A percentile compares a stretch with the other conserved stretches of the same genome.
These are phyloP conservation scores for Theonella swinhoei DNA, from an alignment of 37 sponge, comb jelly and placozoan species.

Conservation along the genomic window DNA sequence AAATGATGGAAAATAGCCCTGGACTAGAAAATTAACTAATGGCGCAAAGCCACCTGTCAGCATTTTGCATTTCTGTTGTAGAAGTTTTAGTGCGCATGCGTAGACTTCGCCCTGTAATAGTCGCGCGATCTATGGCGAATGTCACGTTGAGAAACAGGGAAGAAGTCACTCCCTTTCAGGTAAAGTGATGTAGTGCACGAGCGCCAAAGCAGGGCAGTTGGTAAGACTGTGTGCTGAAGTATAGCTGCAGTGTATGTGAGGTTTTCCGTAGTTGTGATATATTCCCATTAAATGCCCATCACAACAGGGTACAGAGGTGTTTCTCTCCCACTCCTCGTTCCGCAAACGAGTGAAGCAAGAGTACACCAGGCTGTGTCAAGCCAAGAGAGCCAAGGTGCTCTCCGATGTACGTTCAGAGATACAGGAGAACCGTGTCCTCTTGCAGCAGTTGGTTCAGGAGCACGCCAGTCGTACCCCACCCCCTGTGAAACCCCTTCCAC, in stretches of 20 bases:
- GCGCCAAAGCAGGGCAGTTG: no score
- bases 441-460: not conserved
- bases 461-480: not conserved
- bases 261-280: no score
- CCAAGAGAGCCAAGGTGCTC: conserved; percentile 11
- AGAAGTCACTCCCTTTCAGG: no score
- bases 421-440: conserved; percentile 22
- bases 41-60: no score
- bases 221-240: no score
- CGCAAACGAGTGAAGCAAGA: conserved; percentile 43
- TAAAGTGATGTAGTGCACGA: no score
- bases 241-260: no score
- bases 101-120: no score
- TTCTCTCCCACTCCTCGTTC: conserved; percentile 28
- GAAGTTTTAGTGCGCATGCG: no score
- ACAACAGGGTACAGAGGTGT: conserved; percentile 4
- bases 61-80: no score
- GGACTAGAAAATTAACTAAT: not conserved
- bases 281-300: not conserved
- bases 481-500: conserved; percentile 13
- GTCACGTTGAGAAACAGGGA: no score
- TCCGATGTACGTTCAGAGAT: conserved; percentile 9
- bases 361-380: conserved; percentile 24
- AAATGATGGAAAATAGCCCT: not conserved
- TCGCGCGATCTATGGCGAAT: no score